Base-by-base conservation (phyloP, 1,140 invertebrate genomes). In the Magallana gigas region DNA sequence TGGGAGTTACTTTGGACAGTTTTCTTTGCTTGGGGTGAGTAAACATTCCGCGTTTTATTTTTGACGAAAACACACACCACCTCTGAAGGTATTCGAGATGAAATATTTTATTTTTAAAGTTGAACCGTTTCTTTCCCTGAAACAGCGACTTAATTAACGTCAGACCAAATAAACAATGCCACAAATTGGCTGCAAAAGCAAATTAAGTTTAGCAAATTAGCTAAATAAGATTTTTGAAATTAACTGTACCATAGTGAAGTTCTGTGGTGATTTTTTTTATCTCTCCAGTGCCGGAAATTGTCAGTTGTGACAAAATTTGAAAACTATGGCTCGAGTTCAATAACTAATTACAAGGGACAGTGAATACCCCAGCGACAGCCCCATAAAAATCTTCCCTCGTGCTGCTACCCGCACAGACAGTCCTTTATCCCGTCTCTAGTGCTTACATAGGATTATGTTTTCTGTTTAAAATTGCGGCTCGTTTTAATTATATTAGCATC, bases 401-500 rank as follows among this genome's bases (percentile, higher is more conserved):
- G 8, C 62, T 5, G 64, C 60, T 12, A 29, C n/a, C 68, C 36
- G 12, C 18, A 71, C 18, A 23, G 68, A 71, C 68, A 23, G 12
- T 23, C n/a, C 18, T 11, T 71, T 71, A 71, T 71, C 36, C 12
- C 23, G 68, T 71, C 68, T 29, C 18, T 71, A 18, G 68, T 12
- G 18, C 18, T 71, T 71, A 71, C 36, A 71, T 71, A 29, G 68
- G 23, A 71, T 71, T 71, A 71, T 71, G 36, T 71, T 71, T 71
- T 62, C 60, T 71, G 68, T 71, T 71, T 71, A 29, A 71, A 71
- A 29, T 71, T 71, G 36, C 68, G 36, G 29, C 68, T 71, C 68
- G 68, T 71, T 71, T 71, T 71, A 71, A 71, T 71, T 71, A 71
- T 71, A 71, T 71, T 71, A 71, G 68, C 68, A 71, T 71, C 68